Evolutionary conservation across 1,140 invertebrate species (phyloP).

Genomic region (Carposina sasakii): DNA sequence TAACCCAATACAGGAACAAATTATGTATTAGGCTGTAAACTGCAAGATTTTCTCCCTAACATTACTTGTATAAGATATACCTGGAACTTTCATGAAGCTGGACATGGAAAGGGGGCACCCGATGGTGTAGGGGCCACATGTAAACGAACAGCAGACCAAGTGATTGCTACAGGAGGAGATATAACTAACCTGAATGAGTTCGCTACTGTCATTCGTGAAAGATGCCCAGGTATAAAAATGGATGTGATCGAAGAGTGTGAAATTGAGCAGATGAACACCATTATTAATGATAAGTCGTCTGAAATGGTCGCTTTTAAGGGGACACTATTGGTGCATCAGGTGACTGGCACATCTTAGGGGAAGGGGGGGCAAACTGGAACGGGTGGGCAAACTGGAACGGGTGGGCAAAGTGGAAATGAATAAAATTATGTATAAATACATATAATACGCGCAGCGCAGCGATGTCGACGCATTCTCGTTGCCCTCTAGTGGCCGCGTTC

Average conservation of each 20-base stretch:
- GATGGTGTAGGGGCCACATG: slow-evolving; percentile 16
- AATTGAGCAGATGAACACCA: slow-evolving; percentile 21
- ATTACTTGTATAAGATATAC: background rate
- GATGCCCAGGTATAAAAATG: slow-evolving; percentile 20
- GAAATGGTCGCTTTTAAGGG: slow-evolving; percentile 26
- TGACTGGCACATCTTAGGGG: slow-evolving; percentile 16
- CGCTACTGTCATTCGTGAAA: slow-evolving; percentile 22
- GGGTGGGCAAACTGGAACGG: no score
- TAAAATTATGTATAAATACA: no score
- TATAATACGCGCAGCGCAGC: no score
- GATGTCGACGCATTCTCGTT: no score
- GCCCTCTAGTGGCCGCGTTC: no score
- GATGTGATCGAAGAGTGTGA: slow-evolving; percentile 21
- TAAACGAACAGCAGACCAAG: slow-evolving; percentile 15
- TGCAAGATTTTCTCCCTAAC: background rate
- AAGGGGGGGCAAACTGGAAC: no score
- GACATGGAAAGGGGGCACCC: slow-evolving; percentile 25
- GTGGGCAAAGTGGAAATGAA: no score
- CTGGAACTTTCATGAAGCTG: slow-evolving; percentile 24
- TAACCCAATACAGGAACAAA: slow-evolving; percentile 1
- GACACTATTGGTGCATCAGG: slow-evolving; percentile 19
- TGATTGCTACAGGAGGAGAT: background rate
- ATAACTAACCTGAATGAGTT: slow-evolving; percentile 27
- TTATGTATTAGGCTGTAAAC: background rate
- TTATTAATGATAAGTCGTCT: slow-evolving; percentile 16